A percentile compares a stretch with the other conserved stretches of the same genome.
These are phyloP conservation scores for Phrynocephalus vlangalii DNA, from an alignment of 2,797 vertebrate species.

Conservation along the genomic window DNA sequence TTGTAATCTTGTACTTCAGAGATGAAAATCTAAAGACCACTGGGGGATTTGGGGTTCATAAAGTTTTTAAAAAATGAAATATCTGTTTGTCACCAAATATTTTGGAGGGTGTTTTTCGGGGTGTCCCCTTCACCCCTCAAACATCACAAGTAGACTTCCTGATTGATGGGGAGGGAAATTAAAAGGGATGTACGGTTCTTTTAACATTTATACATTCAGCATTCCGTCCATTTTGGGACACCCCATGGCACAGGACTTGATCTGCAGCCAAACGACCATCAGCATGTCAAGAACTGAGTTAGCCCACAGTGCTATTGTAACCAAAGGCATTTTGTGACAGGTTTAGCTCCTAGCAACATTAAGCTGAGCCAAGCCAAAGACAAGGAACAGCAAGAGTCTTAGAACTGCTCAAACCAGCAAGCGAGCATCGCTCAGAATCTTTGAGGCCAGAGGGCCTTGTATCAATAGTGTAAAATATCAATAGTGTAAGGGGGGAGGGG, in stretches of 20 bases:
- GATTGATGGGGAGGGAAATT: too few relatives aligned
- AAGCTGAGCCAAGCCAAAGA: neutral
- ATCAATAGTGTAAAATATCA: neutral
- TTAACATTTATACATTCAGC: neutral
- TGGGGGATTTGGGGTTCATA: too few relatives aligned
- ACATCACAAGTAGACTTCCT: too few relatives aligned
- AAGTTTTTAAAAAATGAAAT: too few relatives aligned
- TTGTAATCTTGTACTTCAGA: too few relatives aligned
- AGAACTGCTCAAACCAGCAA: neutral
- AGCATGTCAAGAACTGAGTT: neutral
- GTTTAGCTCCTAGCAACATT: neutral
- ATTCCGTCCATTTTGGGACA: neutral
- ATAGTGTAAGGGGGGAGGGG: neutral
- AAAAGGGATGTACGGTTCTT: too few relatives aligned
- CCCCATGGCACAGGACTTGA: neutral
- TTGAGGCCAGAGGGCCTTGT: neutral
- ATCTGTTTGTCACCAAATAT: too few relatives aligned
- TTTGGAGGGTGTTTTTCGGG: too few relatives aligned
- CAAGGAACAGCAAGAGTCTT: neutral
- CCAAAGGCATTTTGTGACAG: neutral
- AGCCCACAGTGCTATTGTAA: neutral
- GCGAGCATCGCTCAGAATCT: neutral
- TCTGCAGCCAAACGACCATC: neutral
- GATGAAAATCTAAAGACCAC: too few relatives aligned
- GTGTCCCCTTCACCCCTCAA: too few relatives aligned